Conservation (phyloP, 2,888 invertebrate genomes). For the Barypeithes pellucidus region DNA sequence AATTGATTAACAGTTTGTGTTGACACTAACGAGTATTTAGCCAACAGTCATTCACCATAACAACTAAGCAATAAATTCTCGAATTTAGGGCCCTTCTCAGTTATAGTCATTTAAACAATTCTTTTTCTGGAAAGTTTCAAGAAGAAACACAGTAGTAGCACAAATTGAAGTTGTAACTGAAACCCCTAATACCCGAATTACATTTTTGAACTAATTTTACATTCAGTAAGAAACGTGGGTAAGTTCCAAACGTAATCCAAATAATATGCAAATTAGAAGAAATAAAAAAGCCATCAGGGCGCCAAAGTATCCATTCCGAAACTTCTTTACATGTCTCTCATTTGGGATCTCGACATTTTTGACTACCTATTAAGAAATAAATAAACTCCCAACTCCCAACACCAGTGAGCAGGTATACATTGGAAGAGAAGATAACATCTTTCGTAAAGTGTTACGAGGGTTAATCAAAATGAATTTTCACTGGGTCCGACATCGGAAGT, state of each 20-base stretch:
- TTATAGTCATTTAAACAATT: too few relatives aligned
- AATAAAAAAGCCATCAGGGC: slow-evolving; percentile 46
- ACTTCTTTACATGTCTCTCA: slow-evolving; percentile 45
- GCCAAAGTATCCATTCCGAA: slow-evolving; percentile 46
- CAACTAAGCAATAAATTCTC: too few relatives aligned
- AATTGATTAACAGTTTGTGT: too few relatives aligned
- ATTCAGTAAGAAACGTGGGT: slow-evolving; percentile 26
- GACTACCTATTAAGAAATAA: slow-evolving; percentile 54
- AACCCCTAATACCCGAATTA: slow-evolving; percentile 5
- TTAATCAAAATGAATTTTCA: slow-evolving; percentile 14
- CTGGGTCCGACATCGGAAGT: too few relatives aligned
- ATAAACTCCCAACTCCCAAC: slow-evolving; percentile 46
- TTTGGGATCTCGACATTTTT: slow-evolving; percentile 45
- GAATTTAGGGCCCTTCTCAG: too few relatives aligned
- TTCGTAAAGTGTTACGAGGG: slow-evolving; percentile 22
- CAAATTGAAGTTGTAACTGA: background rate
- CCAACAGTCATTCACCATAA: too few relatives aligned
- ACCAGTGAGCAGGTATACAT: slow-evolving; percentile 45
- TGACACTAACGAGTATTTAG: too few relatives aligned
- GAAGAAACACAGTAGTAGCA: too few relatives aligned
- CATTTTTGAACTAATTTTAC: slow-evolving; percentile 18
- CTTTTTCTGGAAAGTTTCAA: too few relatives aligned
- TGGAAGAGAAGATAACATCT: slow-evolving; percentile 40
- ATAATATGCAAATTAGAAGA: slow-evolving; percentile 42
- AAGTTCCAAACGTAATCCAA: slow-evolving; percentile 34